These are phyloP conservation scores for Oscheius myriophilus DNA, from an alignment of 2,888 invertebrate species.

Conservation along the genomic window DNA sequence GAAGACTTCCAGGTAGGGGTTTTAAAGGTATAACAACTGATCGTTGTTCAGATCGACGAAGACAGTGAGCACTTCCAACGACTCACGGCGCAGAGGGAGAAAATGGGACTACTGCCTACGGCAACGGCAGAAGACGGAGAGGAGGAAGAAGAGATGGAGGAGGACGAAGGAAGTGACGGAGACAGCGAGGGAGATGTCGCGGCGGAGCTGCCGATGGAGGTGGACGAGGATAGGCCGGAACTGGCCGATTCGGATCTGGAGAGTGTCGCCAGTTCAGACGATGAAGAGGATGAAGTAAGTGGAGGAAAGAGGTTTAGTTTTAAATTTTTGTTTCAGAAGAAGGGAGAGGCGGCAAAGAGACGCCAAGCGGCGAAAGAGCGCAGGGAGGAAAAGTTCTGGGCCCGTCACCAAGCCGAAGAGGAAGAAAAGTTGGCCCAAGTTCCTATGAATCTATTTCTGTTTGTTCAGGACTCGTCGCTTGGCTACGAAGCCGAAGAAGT, in stretches of 20 bases:
- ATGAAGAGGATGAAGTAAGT: conserved; percentile 1
- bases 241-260: conserved; percentile 21
- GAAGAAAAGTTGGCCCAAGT: conserved; percentile 6
- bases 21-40: conserved; percentile 8
- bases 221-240: conserved; percentile 33
- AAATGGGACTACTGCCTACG: conserved; percentile 29
- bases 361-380: background rate
- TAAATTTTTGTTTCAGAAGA: no score
- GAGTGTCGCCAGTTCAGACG: background rate
- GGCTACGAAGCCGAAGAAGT: conserved; percentile 44
- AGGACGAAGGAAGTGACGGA: background rate
- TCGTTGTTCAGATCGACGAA: conserved; percentile 44
- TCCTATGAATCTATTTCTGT: background rate
- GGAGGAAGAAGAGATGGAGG: conserved; percentile 32
- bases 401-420: conserved; percentile 39
- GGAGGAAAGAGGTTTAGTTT: background rate
- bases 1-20: conserved; percentile 78
- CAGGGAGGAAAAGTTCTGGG: conserved; percentile 22
- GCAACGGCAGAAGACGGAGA: conserved; percentile 36
- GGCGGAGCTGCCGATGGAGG: background rate
- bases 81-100: conserved; percentile 30
- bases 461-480: conserved; percentile 36
- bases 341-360: background rate
- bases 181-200: conserved; percentile 27
- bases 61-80: conserved; percentile 42